Conservation (phyloP, 2,888 invertebrate species). For the Torymus auratus region DNA sequence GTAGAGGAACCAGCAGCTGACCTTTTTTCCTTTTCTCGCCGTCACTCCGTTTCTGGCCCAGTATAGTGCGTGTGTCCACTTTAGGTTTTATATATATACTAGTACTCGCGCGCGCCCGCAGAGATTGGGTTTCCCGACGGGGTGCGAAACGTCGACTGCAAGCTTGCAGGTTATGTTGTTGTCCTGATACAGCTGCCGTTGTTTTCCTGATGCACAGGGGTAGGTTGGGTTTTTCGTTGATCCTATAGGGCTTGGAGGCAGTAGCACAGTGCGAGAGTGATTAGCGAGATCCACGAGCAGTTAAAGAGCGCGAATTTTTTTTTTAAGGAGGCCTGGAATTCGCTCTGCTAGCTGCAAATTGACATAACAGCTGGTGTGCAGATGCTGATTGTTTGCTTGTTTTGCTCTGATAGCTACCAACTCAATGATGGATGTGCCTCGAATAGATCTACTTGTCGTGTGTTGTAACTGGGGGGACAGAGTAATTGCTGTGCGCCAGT, state of each 20-base stretch:
- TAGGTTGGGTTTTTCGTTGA: constrained; percentile 5
- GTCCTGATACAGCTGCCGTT: background rate
- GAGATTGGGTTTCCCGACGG: too few relatives aligned
- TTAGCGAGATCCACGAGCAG: too few relatives aligned
- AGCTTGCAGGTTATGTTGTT: constrained; percentile 51
- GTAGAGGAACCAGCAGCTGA: constrained; percentile 17
- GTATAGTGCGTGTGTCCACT: too few relatives aligned
- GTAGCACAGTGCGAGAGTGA: too few relatives aligned
- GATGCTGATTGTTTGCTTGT: constrained; percentile 11
- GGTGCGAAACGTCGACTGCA: too few relatives aligned
- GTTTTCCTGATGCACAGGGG: background rate
- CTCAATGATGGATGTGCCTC: background rate
- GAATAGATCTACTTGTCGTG: background rate
- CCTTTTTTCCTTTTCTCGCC: constrained; percentile 15
- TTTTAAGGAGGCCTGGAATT: background rate
- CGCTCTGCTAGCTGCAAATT: background rate
- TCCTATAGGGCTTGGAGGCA: too few relatives aligned
- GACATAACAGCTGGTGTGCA: constrained; percentile 30
- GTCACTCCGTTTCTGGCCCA: too few relatives aligned
- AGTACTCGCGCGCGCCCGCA: too few relatives aligned
- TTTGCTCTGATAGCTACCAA: background rate
- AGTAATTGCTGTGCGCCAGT: too few relatives aligned
- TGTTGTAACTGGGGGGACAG: too few relatives aligned
- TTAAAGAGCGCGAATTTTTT: too few relatives aligned
- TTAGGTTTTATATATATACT: too few relatives aligned